phyloP scores from a whole-genome alignment of 2,888 invertebrate species.

The Lamellibrachia satsuma region DNA sequence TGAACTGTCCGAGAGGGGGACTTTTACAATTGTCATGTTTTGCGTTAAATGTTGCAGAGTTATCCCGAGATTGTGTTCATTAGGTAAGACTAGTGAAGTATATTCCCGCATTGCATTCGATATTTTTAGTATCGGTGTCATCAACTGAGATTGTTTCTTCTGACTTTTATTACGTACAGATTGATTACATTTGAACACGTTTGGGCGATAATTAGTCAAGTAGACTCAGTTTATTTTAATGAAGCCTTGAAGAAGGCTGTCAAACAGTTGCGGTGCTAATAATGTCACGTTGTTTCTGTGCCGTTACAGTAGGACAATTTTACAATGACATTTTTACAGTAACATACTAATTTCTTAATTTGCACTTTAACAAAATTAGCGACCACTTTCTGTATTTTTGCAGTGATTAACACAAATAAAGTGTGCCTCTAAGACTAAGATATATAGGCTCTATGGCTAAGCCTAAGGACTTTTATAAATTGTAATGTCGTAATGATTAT shows the following conservation, averaged over 20 bases:
- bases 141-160: not conserved
- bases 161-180: not conserved
- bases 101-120: not conserved
- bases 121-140: not conserved
- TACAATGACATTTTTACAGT: not conserved
- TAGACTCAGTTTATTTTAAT: not conserved
- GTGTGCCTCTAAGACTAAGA: too few relatives aligned
- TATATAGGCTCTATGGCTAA: too few relatives aligned
- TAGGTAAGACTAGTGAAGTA: not conserved
- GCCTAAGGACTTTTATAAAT: too few relatives aligned
- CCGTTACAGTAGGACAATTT: not conserved
- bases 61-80: not conserved
- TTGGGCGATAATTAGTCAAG: not conserved
- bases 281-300: not conserved
- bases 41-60: not conserved
- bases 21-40: not conserved
- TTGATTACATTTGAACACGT: not conserved
- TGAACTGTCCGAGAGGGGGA: not conserved
- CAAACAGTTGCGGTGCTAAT: not conserved
- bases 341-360: not conserved
- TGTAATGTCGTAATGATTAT: too few relatives aligned
- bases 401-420: too few relatives aligned
- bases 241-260: too few relatives aligned
- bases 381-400: too few relatives aligned
- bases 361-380: not conserved